phyloP scores from a whole-genome alignment of 37 sponge, comb jelly and placozoan genomes.

The Ephydatia muelleri region DNA sequence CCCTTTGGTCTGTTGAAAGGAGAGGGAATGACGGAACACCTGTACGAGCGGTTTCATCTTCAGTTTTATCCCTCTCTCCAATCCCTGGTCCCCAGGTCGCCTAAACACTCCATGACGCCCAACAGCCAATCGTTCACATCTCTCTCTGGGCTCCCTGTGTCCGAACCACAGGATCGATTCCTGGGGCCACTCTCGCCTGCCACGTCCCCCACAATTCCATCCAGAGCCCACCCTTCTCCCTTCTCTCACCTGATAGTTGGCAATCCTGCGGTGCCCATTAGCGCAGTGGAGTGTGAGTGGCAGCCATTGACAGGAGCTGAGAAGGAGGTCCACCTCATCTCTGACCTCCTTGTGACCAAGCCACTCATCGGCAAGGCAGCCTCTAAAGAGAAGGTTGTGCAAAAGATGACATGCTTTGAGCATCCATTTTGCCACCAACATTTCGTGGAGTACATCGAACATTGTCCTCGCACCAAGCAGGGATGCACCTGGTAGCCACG shows the following conservation, averaged over 20 bases:
- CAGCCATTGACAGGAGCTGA: constrained; percentile 77
- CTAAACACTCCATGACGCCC: constrained; percentile 8
- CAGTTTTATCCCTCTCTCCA: constrained; percentile 70
- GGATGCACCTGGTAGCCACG: constrained; percentile 2
- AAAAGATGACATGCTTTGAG: constrained; percentile 52
- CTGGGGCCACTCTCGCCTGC: background rate
- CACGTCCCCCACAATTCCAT: background rate
- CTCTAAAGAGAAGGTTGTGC: constrained; percentile 62
- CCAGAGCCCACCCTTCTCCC: background rate
- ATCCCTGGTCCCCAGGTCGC: constrained; percentile 20
- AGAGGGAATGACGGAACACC: constrained; percentile 41
- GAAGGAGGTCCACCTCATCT: constrained; percentile 73
- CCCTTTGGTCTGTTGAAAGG: constrained; percentile 84
- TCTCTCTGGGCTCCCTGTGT: background rate
- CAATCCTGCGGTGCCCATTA: constrained; percentile 71
- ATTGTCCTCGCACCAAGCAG: constrained; percentile 68
- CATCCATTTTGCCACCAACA: constrained; percentile 68
- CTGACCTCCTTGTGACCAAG: constrained; percentile 63
- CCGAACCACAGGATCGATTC: background rate
- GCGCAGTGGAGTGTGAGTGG: constrained; percentile 52
- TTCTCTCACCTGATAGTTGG: constrained; percentile 62
- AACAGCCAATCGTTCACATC: background rate
- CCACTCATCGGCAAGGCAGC: constrained; percentile 64
- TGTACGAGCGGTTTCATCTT: constrained; percentile 78
- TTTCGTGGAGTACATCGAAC: constrained; percentile 84